Percentiles rank a stretch among this genome's conserved stretches.
phyloP scores from a whole-genome alignment of 1,140 invertebrate species.

The Micrasema longulum region DNA sequence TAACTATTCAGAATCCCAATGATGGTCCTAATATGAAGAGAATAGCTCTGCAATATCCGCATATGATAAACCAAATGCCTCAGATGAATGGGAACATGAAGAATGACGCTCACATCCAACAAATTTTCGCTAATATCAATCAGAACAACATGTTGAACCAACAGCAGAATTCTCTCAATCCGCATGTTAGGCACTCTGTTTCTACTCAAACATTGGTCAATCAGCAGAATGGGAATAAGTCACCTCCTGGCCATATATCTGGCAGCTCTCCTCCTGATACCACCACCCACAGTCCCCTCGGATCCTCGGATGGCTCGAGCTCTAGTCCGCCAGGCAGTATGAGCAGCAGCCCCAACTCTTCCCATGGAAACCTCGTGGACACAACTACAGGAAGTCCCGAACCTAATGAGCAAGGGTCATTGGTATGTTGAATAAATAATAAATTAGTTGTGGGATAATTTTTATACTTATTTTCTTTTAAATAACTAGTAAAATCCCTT shows the following conservation, averaged over 20 bases:
- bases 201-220: slow-evolving; percentile 80
- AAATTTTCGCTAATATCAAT: slow-evolving; percentile 57
- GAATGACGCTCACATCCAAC: slow-evolving; percentile 45
- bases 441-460: too few relatives aligned
- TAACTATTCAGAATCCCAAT: slow-evolving; percentile 49
- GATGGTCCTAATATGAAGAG: slow-evolving; percentile 45
- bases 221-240: slow-evolving; percentile 69
- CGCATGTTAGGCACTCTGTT: slow-evolving; percentile 73
- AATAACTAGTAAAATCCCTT: background rate
- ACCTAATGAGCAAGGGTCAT: slow-evolving; percentile 63
- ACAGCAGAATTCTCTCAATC: slow-evolving; percentile 56
- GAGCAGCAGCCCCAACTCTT: slow-evolving; percentile 66
- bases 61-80: slow-evolving; percentile 49
- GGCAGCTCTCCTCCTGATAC: slow-evolving; percentile 79
- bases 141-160: slow-evolving; percentile 59
- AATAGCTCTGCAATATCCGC: slow-evolving; percentile 50
- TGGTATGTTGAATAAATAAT: too few relatives aligned
- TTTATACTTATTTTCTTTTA: background rate
- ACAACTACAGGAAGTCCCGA: slow-evolving; percentile 66
- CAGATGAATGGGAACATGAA: slow-evolving; percentile 47
- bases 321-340: slow-evolving; percentile 70
- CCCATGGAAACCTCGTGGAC: slow-evolving; percentile 68
- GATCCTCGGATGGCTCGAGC: slow-evolving; percentile 57
- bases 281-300: slow-evolving; percentile 80
- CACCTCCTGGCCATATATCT: slow-evolving; percentile 66